phyloP scores from a whole-genome alignment of 2,797 vertebrate species.

The Chromis chromis region DNA sequence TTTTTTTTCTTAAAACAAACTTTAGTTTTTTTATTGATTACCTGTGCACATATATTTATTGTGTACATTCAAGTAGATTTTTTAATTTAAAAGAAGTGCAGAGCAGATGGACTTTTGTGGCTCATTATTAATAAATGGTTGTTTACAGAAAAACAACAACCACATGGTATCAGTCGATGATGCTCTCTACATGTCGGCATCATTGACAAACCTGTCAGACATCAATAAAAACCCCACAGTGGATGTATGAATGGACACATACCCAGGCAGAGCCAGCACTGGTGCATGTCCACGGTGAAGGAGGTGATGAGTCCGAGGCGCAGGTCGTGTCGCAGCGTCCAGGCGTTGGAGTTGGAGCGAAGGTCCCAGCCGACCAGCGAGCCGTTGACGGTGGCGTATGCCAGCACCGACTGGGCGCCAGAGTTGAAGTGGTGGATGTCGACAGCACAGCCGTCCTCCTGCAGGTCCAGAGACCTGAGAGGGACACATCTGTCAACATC shows the following conservation, averaged over 20 bases:
- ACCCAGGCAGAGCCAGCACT: conserved; percentile 99
- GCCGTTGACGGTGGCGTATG: conserved; percentile 96
- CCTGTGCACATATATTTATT: no score
- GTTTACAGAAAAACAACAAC: no score
- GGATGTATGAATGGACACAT: not conserved
- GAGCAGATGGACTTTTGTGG: no score
- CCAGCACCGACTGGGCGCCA: conserved; percentile 93
- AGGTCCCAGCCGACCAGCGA: conserved; percentile 97
- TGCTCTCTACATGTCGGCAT: no score
- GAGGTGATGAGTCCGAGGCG: conserved; percentile 97
- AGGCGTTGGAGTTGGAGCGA: conserved; percentile 91
- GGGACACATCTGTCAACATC: not conserved
- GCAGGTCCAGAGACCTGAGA: conserved; percentile 90
- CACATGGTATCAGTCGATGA: no score
- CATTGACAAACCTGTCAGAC: no score
- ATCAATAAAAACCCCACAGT: not conserved
- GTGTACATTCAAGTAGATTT: no score
- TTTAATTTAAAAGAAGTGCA: no score
- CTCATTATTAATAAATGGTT: no score
- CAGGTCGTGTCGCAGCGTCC: conserved; percentile 94
- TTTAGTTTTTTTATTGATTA: no score
- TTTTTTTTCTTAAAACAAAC: no score
- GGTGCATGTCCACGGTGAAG: conserved; percentile 96
- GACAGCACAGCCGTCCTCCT: conserved; percentile 94
- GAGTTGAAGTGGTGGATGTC: conserved; percentile 98